Evolutionary conservation across 2,888 invertebrate species (phyloP), one percentile per base, ranked within the genome.

Genomic region (Panzeria rudis): DNA sequence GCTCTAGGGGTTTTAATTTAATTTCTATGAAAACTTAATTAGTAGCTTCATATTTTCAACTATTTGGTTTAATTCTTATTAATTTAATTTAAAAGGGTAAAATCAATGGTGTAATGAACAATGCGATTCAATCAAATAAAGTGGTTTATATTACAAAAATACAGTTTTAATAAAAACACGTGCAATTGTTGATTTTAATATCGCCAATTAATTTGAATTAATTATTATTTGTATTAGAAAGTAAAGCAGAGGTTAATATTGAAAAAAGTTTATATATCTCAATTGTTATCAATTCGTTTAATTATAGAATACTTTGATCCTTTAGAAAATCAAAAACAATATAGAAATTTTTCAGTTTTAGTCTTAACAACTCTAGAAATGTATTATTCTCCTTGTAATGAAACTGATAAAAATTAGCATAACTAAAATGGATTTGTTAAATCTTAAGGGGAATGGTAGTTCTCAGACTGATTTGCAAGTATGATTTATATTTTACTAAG

Each of bases 1-100:
- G 47, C 20, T 61, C 23, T 62, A 1, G 7, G 52, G 41, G n/a
- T 38, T 69, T 62, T 52, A 52, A 71, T 41, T 78, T 15, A 61
- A 41, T 52, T 71, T 62, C 1, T 3, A 32, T 61, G 20, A 44
- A 62, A 52, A 71, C 20, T 62, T 71, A 62, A 79, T 79, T 79
- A 71, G 52, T 13, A 17, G 20, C 9, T 44, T 56, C 15, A 54
- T 69, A 38, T 38, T 52, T 52, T 8, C 6, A 52, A 23, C 20
- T 15, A 23, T 20, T 15, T 54, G 52, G 0, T 13, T 52, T 29
- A 25, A 47, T 47, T 29, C n/a, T 17, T 61, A 38, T 38, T 61
- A 3, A 38, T 66, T 29, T 15, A 38, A 15, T 20, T 23, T 2
- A 9, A 44, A 9, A 41, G 9, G 41, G 5, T 6, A 66, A 44